Evolutionary conservation across 1,140 invertebrate genomes (phyloP).

Genomic region (Drosophila willistoni): DNA sequence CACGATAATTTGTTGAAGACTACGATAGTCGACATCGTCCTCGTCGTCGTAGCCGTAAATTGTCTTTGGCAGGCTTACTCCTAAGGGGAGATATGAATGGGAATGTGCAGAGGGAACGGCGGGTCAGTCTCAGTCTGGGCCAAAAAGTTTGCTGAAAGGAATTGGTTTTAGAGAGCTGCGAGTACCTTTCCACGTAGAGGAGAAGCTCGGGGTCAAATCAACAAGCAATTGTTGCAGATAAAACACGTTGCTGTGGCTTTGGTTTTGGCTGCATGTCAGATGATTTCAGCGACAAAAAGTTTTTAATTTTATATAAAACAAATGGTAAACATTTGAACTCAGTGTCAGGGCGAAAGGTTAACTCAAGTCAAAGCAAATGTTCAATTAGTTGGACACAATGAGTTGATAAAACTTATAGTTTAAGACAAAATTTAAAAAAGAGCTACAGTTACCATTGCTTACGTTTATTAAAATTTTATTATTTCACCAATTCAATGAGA

Average conservation of each 20-base stretch:
- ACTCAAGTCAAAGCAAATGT: conserved; percentile 26
- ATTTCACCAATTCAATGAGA: too few relatives aligned
- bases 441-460: too few relatives aligned
- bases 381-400: not conserved
- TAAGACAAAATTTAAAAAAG: not conserved
- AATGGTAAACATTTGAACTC: conserved; percentile 61
- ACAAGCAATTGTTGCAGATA: conserved; percentile 78
- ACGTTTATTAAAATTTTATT: too few relatives aligned
- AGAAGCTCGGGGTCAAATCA: conserved; percentile 58
- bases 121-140: conserved; percentile 49
- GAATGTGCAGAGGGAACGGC: not conserved
- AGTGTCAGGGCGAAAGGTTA: conserved; percentile 35
- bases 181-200: not conserved
- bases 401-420: not conserved
- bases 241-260: conserved; percentile 57
- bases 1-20: conserved; percentile 76
- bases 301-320: conserved; percentile 77
- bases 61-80: conserved; percentile 68
- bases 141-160: conserved; percentile 60
- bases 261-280: conserved; percentile 31
- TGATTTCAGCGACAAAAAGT: conserved; percentile 55
- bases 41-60: conserved; percentile 66
- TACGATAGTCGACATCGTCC: conserved; percentile 23
- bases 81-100: conserved; percentile 10
- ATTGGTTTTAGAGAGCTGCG: conserved; percentile 30